Evolutionary conservation across 2,797 vertebrate species (phyloP), one percentile per base, ranked within the genome.

Genomic region (Centropyge bicolor): DNA sequence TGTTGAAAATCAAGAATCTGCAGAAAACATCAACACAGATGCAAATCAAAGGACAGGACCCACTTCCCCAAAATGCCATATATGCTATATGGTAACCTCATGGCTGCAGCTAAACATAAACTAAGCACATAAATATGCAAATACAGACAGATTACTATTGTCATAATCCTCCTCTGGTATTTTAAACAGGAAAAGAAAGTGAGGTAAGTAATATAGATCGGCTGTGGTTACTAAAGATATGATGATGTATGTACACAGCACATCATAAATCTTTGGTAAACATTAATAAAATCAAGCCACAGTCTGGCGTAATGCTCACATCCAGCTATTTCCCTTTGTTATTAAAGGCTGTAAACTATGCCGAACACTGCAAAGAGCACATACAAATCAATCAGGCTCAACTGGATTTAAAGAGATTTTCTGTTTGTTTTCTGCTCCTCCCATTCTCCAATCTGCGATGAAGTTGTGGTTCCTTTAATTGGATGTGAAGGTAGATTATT

Each of bases 341-440:
- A 63, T 74, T 70, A 69, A 70, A 78, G 24, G 8, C 52, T 36
- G 19, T 35, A 19, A 57, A 64, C 13, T 38, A 40, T 55, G 13
- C 57, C 49, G 22, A 49, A 54, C 20, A 59, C 49, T 66, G 16
- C 31, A 54, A 61, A 63, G 13, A 61, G 48, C 27, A 62, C 55
- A 61, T 55, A 48, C 35, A 64, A 73, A 41, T 35, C 71, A 45
- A 48, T 67, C 52, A 70, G 11, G 9, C n/a, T 46, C 8, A 5
- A 51, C 10, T 45, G 46, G 31, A 56, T 59, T 78, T 46, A 46
- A 41, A 46, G 24, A 61, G 10, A 22, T 60, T 62, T 56, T n/a
- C 12, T 6, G 17, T 66, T 66, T 41, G 19, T 27, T 45, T 67
- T 22, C 59, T 24, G 38, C 40, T 27, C 61, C n/a, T 9, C 24